Conservation (phyloP, 2,888 invertebrate species). For the Rhyacophila evoluta region DNA sequence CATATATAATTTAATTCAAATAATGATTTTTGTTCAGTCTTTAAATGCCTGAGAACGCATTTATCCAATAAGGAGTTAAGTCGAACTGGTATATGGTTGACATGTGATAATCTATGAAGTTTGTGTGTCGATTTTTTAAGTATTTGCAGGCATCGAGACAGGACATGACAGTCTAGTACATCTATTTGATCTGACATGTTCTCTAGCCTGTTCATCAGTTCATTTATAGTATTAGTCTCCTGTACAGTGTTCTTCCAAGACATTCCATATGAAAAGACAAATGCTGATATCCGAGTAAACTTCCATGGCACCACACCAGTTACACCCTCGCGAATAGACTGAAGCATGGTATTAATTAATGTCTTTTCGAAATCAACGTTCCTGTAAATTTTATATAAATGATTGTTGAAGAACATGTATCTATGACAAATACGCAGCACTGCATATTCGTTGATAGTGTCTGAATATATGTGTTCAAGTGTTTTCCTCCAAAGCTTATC, state of each 20-base stretch:
- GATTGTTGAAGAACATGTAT: slow-evolving; percentile 49
- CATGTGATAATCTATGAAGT: not conserved
- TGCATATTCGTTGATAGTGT: slow-evolving; percentile 18
- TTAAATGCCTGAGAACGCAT: slow-evolving; percentile 26
- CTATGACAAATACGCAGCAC: slow-evolving; percentile 37
- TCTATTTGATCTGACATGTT: slow-evolving; percentile 36
- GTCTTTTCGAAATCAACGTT: slow-evolving; percentile 42
- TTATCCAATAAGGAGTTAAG: slow-evolving; percentile 32
- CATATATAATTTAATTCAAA: slow-evolving; percentile 31
- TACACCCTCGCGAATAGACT: not conserved
- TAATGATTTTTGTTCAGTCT: not conserved
- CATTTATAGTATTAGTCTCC: not conserved
- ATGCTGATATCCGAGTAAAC: slow-evolving; percentile 38
- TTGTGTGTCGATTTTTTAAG: not conserved
- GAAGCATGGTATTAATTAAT: slow-evolving; percentile 32
- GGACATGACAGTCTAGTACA: slow-evolving; percentile 37
- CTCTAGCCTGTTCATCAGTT: slow-evolving; percentile 34
- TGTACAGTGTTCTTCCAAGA: not conserved
- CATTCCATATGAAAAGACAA: slow-evolving; percentile 36
- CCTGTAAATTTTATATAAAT: slow-evolving; percentile 32
- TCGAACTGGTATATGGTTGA: slow-evolving; percentile 11
- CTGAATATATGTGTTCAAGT: not conserved
- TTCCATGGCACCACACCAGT: slow-evolving; percentile 39
- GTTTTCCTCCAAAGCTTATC: slow-evolving; percentile 41
- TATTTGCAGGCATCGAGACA: slow-evolving; percentile 41